These are phyloP conservation scores for Dendrolimus kikuchii DNA, from an alignment of 1,140 invertebrate species.

Conservation along the genomic window DNA sequence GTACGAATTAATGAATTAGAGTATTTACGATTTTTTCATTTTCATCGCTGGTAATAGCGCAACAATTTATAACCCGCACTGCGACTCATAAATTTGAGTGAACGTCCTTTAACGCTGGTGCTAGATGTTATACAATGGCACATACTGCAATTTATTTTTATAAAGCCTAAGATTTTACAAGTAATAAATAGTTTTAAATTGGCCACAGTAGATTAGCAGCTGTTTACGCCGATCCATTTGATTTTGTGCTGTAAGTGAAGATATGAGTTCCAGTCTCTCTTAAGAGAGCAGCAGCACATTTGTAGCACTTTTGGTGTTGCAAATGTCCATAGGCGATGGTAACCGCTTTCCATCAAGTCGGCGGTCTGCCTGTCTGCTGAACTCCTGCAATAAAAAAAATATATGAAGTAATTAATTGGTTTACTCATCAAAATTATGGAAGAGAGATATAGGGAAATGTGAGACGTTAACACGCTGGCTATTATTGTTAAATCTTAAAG, in stretches of 20 bases:
- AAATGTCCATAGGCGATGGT: too few relatives aligned
- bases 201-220: constrained; percentile 7
- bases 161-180: constrained; percentile 52
- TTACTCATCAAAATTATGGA: too few relatives aligned
- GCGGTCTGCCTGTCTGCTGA: too few relatives aligned
- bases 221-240: constrained; percentile 8
- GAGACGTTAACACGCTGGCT: too few relatives aligned
- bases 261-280: too few relatives aligned
- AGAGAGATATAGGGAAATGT: too few relatives aligned
- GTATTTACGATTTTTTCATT: constrained; percentile 39
- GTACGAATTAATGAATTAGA: not conserved
- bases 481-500: too few relatives aligned
- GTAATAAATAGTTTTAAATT: constrained; percentile 26
- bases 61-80: constrained; percentile 65
- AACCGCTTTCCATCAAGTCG: too few relatives aligned
- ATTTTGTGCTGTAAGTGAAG: not conserved
- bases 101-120: constrained; percentile 42
- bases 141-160: constrained; percentile 51
- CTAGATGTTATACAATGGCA: constrained; percentile 50
- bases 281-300: too few relatives aligned
- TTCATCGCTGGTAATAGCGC: constrained; percentile 31
- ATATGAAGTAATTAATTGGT: too few relatives aligned
- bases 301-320: too few relatives aligned
- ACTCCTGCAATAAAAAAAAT: too few relatives aligned
- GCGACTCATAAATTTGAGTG: constrained; percentile 64